Percentiles rank a stretch among this genome's conserved stretches.
phyloP scores from a whole-genome alignment of 2,888 invertebrate species.

The Sphaeridia pumilis region DNA sequence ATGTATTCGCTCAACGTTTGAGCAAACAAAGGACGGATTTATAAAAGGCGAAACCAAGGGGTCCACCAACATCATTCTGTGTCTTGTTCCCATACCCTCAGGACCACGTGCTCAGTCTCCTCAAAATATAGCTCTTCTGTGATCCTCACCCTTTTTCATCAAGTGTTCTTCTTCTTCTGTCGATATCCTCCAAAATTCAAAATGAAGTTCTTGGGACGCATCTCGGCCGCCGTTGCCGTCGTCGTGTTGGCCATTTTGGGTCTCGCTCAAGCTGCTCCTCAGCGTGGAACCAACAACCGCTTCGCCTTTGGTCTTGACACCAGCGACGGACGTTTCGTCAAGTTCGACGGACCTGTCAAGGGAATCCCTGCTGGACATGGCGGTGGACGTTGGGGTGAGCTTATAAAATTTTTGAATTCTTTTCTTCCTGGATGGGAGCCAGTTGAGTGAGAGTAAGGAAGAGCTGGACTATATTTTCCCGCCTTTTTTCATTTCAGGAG shows the following conservation, averaged over 20 bases:
- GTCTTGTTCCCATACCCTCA: background rate
- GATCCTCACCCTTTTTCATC: no score
- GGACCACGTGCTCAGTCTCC: background rate
- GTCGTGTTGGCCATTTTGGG: conserved; percentile 12
- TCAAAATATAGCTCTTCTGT: no score
- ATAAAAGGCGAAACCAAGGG: background rate
- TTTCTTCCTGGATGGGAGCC: no score
- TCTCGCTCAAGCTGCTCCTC: background rate
- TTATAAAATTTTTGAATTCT: no score
- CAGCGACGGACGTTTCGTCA: conserved; percentile 11
- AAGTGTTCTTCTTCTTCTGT: no score
- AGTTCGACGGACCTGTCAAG: conserved; percentile 15
- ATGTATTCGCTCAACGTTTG: no score
- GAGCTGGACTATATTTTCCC: no score
- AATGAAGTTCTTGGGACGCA: conserved; percentile 13
- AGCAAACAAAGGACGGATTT: no score
- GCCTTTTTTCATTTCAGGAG: conserved; percentile 5
- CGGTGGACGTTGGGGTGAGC: conserved; percentile 14
- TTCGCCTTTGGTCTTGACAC: conserved; percentile 15
- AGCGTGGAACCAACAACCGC: conserved; percentile 8
- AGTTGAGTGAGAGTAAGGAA: no score
- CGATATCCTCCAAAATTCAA: no score
- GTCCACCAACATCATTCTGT: background rate
- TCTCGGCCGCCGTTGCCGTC: conserved; percentile 11
- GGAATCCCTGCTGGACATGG: conserved; percentile 15